These are phyloP conservation scores for Megamerina dolium DNA, from an alignment of 2,888 invertebrate species.

Conservation along the genomic window DNA sequence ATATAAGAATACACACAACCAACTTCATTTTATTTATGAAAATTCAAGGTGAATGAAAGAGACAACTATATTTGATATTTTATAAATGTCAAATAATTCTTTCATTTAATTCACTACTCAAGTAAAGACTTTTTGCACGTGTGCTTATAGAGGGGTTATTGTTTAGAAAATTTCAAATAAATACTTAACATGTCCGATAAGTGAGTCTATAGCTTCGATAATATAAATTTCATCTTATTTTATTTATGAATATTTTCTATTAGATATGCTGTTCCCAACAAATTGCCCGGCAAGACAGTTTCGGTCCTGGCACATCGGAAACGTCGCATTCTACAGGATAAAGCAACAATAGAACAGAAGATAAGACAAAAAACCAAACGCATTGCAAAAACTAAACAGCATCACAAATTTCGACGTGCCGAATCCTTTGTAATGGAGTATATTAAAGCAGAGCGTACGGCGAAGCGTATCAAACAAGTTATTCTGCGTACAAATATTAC, in stretches of 20 bases:
- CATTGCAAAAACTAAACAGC: conserved; percentile 28
- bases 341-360: conserved; percentile 39
- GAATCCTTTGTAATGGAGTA: conserved; percentile 47
- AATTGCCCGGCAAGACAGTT: conserved; percentile 48
- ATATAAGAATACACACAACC: too few species aligned
- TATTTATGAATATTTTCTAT: neutral
- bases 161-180: too few species aligned
- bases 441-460: conserved; percentile 43
- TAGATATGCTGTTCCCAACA: conserved; percentile 49
- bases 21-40: too few species aligned
- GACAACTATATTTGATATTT: too few species aligned
- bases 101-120: too few species aligned
- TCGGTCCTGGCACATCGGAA: conserved; percentile 48
- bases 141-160: too few species aligned
- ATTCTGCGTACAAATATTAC: conserved; percentile 36
- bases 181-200: neutral
- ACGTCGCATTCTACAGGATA: conserved; percentile 42
- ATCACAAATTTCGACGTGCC: conserved; percentile 44
- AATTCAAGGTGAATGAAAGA: too few species aligned
- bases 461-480: conserved; percentile 37
- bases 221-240: neutral
- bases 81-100: too few species aligned
- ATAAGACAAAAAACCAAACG: conserved; percentile 36
- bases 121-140: too few species aligned
- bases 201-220: neutral